Evolutionary conservation across 2,888 invertebrate species (phyloP).

Genomic region (Xylota sylvarum): DNA sequence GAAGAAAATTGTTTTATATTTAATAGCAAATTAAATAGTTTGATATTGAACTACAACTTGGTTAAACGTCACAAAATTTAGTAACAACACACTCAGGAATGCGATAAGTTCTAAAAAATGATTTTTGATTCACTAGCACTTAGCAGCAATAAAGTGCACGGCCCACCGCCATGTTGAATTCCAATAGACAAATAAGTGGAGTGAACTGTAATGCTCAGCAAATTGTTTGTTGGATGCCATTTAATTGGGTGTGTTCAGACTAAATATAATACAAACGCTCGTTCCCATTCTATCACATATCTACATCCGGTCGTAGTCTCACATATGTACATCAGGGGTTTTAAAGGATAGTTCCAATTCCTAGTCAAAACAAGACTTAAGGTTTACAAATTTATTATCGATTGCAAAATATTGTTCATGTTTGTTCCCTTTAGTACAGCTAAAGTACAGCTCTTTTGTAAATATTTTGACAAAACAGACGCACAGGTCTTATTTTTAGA

Average conservation of each 20-base stretch:
- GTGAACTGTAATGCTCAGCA: conserved; percentile 6
- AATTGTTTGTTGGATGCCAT: background rate
- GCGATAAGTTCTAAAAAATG: conserved; percentile 68
- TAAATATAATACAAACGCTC: no score
- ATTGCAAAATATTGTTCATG: no score
- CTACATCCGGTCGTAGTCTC: background rate
- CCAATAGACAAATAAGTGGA: conserved; percentile 40
- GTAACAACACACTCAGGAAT: conserved; percentile 67
- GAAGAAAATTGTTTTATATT: conserved; percentile 9
- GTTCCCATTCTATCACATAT: background rate
- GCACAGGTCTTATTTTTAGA: no score
- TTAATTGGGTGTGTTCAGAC: conserved; percentile 6
- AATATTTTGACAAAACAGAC: no score
- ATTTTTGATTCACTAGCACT: conserved; percentile 48
- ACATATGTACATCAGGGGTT: no score
- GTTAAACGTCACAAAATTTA: conserved; percentile 67
- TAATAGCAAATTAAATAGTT: conserved; percentile 20
- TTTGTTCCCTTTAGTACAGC: no score
- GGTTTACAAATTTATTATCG: no score
- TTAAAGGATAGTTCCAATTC: no score
- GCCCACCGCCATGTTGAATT: conserved; percentile 63
- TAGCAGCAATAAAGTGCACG: conserved; percentile 53
- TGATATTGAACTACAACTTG: conserved; percentile 33
- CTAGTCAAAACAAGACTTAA: no score
- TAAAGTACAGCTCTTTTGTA: no score